phyloP scores from a whole-genome alignment of 2,888 invertebrate genomes.

The Pristionchus fissidentatus region DNA sequence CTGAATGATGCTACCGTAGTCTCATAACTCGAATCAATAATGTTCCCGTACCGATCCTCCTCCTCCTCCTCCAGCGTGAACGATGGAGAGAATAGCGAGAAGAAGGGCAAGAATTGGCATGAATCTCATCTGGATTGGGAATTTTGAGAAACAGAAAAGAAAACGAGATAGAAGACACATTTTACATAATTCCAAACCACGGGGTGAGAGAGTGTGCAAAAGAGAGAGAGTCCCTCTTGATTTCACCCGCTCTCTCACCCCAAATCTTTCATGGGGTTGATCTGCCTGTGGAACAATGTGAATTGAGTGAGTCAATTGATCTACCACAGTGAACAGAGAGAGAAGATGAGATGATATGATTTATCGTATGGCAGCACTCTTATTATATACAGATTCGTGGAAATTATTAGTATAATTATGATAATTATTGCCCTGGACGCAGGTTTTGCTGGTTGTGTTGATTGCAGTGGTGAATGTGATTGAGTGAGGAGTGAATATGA shows the following conservation, averaged over 20 bases:
- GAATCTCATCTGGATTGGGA: conserved; percentile 7
- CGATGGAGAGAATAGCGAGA: background rate
- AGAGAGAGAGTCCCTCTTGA: too few species aligned
- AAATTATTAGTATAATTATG: background rate
- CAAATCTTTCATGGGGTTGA: too few species aligned
- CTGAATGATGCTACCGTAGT: background rate
- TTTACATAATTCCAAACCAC: too few species aligned
- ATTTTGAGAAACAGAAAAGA: background rate
- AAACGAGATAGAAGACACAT: background rate
- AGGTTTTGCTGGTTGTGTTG: background rate
- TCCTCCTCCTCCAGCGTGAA: conserved; percentile 18
- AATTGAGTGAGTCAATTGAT: background rate
- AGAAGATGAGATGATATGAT: background rate
- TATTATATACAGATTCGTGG: conserved; percentile 15
- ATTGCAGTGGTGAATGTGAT: conserved; percentile 1
- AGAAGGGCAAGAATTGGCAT: background rate
- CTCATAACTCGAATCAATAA: background rate
- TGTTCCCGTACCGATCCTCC: background rate
- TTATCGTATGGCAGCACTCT: conserved; percentile 27
- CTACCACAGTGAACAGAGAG: too few species aligned
- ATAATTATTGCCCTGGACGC: conserved; percentile 1
- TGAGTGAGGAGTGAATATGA: conserved; percentile 37
- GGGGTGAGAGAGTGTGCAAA: too few species aligned
- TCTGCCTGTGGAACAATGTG: too few species aligned
- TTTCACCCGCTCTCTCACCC: too few species aligned